phyloP scores from a whole-genome alignment of 2,888 invertebrate genomes.

The Drosophila ezoana region DNA sequence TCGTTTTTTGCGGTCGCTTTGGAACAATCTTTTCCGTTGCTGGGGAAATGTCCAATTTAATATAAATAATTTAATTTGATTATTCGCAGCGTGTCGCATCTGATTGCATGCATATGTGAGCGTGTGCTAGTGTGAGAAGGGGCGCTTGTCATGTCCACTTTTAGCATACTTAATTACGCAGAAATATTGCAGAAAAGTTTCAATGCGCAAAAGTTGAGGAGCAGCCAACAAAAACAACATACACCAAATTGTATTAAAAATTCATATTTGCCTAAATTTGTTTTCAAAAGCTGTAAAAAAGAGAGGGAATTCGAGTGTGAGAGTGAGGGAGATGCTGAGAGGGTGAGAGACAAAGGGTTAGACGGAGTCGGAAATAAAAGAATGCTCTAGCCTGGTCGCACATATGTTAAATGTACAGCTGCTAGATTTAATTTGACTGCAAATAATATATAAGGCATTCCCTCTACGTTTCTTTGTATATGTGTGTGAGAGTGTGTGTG shows the following conservation, averaged over 20 bases:
- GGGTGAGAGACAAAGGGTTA: neutral
- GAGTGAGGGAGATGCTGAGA: neutral
- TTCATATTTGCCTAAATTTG: slow-evolving; percentile 77
- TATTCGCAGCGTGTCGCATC: slow-evolving; percentile 44
- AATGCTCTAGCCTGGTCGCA: slow-evolving; percentile 15
- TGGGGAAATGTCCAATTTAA: slow-evolving; percentile 44
- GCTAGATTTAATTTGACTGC: slow-evolving; percentile 78
- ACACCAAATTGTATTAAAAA: slow-evolving; percentile 71
- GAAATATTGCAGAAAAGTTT: slow-evolving; percentile 66
- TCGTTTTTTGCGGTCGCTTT: slow-evolving; percentile 20
- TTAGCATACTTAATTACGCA: slow-evolving; percentile 74
- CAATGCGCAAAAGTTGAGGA: slow-evolving; percentile 53
- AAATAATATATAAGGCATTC: slow-evolving; percentile 71
- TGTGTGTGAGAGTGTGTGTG: slow-evolving; percentile 14
- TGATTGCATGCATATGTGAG: slow-evolving; percentile 36
- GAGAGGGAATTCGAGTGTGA: neutral
- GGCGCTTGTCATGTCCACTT: slow-evolving; percentile 27
- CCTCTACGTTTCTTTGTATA: slow-evolving; percentile 14
- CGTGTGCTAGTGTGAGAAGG: neutral
- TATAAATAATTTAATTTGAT: slow-evolving; percentile 67
- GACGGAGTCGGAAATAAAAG: neutral
- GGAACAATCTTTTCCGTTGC: slow-evolving; percentile 5
- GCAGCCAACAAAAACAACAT: slow-evolving; percentile 46
- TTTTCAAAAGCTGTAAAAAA: slow-evolving; percentile 45
- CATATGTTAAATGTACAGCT: slow-evolving; percentile 73